A percentile compares a stretch with the other conserved stretches of the same genome.
Conservation (phyloP, 2,888 invertebrate species). For the Sinelater perroti region DNA sequence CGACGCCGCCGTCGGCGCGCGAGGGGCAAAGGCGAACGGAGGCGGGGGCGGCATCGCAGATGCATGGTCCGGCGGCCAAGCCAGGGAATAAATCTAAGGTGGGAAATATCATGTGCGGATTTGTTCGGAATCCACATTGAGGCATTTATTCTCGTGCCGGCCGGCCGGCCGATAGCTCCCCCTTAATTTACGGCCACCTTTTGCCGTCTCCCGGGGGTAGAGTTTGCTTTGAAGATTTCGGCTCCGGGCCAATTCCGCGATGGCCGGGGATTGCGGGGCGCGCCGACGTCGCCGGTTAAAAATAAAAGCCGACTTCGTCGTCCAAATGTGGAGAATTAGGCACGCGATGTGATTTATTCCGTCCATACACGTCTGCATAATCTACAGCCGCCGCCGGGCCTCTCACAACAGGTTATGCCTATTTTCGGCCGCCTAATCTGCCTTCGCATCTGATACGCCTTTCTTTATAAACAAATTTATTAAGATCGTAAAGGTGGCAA, state of each 20-base stretch:
- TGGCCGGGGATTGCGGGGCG: slow-evolving; percentile 44
- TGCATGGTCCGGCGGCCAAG: slow-evolving; percentile 36
- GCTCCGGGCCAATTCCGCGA: slow-evolving; percentile 47
- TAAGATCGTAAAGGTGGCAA: slow-evolving; percentile 3
- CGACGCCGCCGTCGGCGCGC: slow-evolving; percentile 12
- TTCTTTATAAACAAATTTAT: slow-evolving; percentile 14
- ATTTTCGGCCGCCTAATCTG: slow-evolving; percentile 13
- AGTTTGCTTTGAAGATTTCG: slow-evolving; percentile 47
- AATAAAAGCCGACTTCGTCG: slow-evolving; percentile 29
- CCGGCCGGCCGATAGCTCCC: slow-evolving; percentile 45
- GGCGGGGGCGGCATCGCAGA: slow-evolving; percentile 28
- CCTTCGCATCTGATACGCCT: slow-evolving; percentile 10
- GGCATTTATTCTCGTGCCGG: slow-evolving; percentile 50
- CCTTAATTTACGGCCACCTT: slow-evolving; percentile 48
- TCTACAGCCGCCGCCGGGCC: slow-evolving; percentile 6
- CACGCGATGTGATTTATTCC: slow-evolving; percentile 25
- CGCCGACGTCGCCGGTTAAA: slow-evolving; percentile 20
- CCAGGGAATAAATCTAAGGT: slow-evolving; percentile 50
- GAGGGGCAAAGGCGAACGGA: slow-evolving; percentile 11
- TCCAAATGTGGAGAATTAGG: slow-evolving; percentile 20
- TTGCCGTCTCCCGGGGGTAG: slow-evolving; percentile 44
- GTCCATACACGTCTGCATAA: slow-evolving; percentile 11
- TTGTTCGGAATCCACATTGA: slow-evolving; percentile 52
- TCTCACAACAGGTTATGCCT: slow-evolving; percentile 8
- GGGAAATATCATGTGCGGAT: slow-evolving; percentile 55